These are phyloP conservation scores for Enteromius anoplus DNA, from an alignment of 2,797 vertebrate genomes.

Conservation along the genomic window DNA sequence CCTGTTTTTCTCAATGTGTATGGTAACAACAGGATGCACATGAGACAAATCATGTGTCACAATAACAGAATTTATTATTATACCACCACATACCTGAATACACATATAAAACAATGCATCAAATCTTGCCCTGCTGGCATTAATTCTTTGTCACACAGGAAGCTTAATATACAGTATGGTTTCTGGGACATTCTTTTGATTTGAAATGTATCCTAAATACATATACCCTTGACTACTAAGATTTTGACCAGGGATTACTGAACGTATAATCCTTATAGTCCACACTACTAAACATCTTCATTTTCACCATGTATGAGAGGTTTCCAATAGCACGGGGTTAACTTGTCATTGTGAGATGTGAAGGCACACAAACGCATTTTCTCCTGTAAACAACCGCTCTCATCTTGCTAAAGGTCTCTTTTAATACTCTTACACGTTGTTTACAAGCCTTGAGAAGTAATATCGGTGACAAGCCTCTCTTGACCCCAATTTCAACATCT, in stretches of 20 bases:
- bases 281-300: background rate
- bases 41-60: background rate
- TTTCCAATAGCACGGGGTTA: constrained; percentile 5
- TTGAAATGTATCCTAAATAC: constrained; percentile 12
- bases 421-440: constrained; percentile 47
- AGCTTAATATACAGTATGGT: background rate
- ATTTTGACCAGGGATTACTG: background rate
- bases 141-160: background rate
- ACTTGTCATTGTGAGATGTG: constrained; percentile 15
- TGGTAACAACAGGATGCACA: background rate
- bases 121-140: background rate
- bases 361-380: constrained; percentile 14
- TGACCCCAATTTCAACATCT: constrained; percentile 75
- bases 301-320: background rate
- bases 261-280: background rate
- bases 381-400: constrained; percentile 7
- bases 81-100: background rate
- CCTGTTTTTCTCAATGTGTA: background rate
- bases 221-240: background rate
- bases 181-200: constrained; percentile 7
- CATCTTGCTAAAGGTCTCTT: constrained; percentile 22
- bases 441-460: constrained; percentile 67
- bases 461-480: constrained; percentile 71
- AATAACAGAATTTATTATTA: constrained; percentile 8
- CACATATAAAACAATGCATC: constrained; percentile 1